phyloP scores from a whole-genome alignment of 2,797 vertebrate species.

The Bovichtus variegatus region DNA sequence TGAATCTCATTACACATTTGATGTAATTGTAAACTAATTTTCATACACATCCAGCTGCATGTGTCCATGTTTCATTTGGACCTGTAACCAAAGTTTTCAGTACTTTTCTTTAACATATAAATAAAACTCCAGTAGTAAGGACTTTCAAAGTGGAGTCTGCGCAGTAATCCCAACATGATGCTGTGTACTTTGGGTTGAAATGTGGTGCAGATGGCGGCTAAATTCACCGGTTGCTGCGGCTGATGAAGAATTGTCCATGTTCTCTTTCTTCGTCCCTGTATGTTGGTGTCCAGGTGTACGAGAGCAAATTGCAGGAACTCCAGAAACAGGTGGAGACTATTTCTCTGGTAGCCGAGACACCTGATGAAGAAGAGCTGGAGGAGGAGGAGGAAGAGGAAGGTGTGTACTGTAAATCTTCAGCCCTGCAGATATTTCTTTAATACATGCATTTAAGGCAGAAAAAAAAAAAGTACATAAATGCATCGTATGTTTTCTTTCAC shows the following conservation, averaged over 20 bases:
- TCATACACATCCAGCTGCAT: background rate
- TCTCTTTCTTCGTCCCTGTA: conserved; percentile 72
- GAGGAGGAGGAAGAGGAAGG: conserved; percentile 92
- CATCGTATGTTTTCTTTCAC: conserved; percentile 47
- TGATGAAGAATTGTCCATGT: conserved; percentile 72
- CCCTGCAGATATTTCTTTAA: background rate
- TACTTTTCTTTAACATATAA: background rate
- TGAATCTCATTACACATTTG: background rate
- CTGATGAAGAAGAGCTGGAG: conserved; percentile 95
- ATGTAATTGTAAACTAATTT: background rate
- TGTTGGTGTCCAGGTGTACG: conserved; percentile 92
- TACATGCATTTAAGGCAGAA: background rate
- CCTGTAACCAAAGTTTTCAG: background rate
- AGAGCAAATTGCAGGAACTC: conserved; percentile 97
- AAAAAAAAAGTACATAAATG: background rate
- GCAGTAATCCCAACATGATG: background rate
- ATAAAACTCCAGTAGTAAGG: background rate
- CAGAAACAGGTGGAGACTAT: conserved; percentile 98
- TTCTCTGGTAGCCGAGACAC: conserved; percentile 94
- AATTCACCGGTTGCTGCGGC: conserved; percentile 48
- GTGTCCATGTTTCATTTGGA: background rate
- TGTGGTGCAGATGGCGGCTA: background rate
- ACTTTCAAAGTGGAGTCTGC: background rate
- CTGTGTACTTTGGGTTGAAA: background rate
- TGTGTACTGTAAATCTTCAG: conserved; percentile 54